Evolutionary conservation across 2,888 invertebrate genomes (phyloP), one percentile per base, ranked within the genome.

Genomic region (Eudemis profundana): DNA sequence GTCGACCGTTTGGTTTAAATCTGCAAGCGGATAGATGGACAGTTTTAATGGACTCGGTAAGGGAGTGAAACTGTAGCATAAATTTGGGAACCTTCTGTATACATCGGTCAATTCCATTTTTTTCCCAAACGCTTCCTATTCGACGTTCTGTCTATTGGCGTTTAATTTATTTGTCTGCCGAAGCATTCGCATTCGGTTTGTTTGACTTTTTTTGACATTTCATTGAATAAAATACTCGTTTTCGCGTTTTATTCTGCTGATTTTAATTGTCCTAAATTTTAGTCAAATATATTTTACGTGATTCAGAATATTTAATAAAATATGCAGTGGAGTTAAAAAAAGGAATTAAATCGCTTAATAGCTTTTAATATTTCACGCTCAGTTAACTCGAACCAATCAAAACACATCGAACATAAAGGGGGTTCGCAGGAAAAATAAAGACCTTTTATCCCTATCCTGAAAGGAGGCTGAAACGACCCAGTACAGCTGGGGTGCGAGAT

Each of bases 361-460:
- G 44, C 44, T 42, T 57, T 57, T 51, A 73, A 76, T 75, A 77
- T 78, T 81, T 77, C 80, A 77, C 78, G 74, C 71, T 73, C 76
- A 76, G 85, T 86, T 85, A 87, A 85, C 79, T 76, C 74, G 76
- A 78, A 81, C 84, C 84, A 86, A 87, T 87, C 86, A 88, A 86
- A 86, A 83, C 82, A 77, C 76, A 76, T 75, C 75, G 65, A 65
- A 74, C 77, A 81, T 83, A 83, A 85, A 85, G 82, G 85, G 83
- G 83, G 80, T 83, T 81, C 82, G 82, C 81, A 82, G 78, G 86
- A 84, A 87, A 89, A 88, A 89, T 89, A 89, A 89, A 89, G 87
- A 84, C 84, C 85, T 85, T 90, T 89, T 87, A 88, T 87, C 85
- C 86, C 71, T 73, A 70, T 80, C 78, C 81, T 86, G 88, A 88